Evolutionary conservation across 2,888 invertebrate species (phyloP).

Genomic region (Drosophila fungiperda): DNA sequence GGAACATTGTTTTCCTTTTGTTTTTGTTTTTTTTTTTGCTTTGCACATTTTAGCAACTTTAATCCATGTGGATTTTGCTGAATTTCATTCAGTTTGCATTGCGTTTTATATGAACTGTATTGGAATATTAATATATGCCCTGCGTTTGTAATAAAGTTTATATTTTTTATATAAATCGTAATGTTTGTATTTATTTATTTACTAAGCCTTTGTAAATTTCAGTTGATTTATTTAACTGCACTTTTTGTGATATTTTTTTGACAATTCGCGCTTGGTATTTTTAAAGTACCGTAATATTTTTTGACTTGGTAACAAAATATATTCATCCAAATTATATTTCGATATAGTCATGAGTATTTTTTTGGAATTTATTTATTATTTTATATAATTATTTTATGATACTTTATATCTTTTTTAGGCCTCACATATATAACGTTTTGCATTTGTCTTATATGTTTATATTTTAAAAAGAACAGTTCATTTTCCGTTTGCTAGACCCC

Average conservation of each 20-base stretch:
- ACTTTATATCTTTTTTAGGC: not conserved
- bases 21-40: slow-evolving; percentile 17
- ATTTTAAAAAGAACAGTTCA: not conserved
- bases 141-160: not conserved
- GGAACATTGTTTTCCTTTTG: slow-evolving; percentile 25
- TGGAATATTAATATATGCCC: slow-evolving; percentile 21
- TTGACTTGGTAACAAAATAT: not conserved
- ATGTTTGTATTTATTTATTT: slow-evolving; percentile 9
- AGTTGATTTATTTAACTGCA: slow-evolving; percentile 29
- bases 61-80: slow-evolving; percentile 42
- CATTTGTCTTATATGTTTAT: not conserved
- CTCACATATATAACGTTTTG: not conserved
- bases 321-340: not conserved
- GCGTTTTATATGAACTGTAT: slow-evolving; percentile 26
- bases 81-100: slow-evolving; percentile 27
- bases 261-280: not conserved
- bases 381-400: not conserved
- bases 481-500: not conserved
- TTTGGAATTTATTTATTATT: not conserved
- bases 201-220: slow-evolving; percentile 11
- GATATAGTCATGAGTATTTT: not conserved
- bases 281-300: not conserved
- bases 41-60: slow-evolving; percentile 47
- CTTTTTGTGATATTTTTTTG: slow-evolving; percentile 1
- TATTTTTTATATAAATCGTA: not conserved